A percentile compares a stretch with the other conserved stretches of the same genome.
These are phyloP conservation scores for Hylyphantes graminicola DNA, from an alignment of 1,140 invertebrate genomes.

Conservation along the genomic window DNA sequence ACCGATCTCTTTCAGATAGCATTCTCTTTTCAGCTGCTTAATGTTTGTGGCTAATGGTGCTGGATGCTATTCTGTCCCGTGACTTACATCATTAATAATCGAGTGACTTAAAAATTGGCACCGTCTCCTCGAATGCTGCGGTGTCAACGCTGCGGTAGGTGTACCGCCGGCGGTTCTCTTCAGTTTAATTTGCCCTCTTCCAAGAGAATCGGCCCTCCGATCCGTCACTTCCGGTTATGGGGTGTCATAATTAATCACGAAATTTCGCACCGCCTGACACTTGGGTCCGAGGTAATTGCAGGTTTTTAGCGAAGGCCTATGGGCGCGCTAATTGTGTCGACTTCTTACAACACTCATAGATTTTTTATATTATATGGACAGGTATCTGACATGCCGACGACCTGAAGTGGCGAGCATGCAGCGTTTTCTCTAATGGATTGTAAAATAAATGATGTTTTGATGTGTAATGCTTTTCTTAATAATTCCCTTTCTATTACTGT, in stretches of 20 bases:
- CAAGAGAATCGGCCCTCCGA: slow-evolving; percentile 17
- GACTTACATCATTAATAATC: slow-evolving; percentile 56
- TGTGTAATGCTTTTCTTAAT: no score
- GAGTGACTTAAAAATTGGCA: slow-evolving; percentile 59
- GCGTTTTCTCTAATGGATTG: no score
- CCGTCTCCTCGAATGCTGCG: slow-evolving; percentile 37
- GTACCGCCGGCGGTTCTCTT: slow-evolving; percentile 50
- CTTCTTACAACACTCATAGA: slow-evolving; percentile 39
- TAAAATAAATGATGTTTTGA: no score
- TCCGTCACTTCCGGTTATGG: slow-evolving; percentile 54
- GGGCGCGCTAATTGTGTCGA: slow-evolving; percentile 24
- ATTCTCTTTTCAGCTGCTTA: slow-evolving; percentile 51
- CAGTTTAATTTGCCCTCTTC: slow-evolving; percentile 53
- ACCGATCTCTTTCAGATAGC: slow-evolving; percentile 47
- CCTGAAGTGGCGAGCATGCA: no score
- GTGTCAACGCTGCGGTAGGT: slow-evolving; percentile 59
- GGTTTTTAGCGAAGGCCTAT: slow-evolving; percentile 36
- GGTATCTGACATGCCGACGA: background rate
- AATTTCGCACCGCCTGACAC: slow-evolving; percentile 54
- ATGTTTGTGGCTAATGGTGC: slow-evolving; percentile 55
- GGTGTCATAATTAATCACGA: slow-evolving; percentile 58
- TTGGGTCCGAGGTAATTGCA: slow-evolving; percentile 40
- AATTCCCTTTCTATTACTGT: no score
- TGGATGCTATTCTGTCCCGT: slow-evolving; percentile 50
- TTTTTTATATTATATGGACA: background rate